Conservation (phyloP, 1,140 invertebrate species). For the Anoplolepis gracilipes region DNA sequence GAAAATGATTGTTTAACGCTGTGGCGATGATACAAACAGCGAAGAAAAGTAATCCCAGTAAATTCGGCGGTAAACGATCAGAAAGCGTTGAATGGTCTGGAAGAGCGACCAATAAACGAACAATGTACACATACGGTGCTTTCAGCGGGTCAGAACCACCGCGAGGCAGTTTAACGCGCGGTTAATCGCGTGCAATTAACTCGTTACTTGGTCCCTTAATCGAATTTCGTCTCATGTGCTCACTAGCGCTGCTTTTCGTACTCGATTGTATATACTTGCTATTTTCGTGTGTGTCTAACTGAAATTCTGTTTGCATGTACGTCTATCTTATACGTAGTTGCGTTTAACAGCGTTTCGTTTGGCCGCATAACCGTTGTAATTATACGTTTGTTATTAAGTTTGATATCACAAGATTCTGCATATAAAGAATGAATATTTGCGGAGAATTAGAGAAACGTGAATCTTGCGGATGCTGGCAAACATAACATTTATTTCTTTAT, state of each 20-base stretch:
- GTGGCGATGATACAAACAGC: neutral
- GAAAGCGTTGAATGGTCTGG: slow-evolving; percentile 40
- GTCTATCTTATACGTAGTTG: neutral
- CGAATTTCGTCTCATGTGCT: slow-evolving; percentile 60
- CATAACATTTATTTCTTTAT: too few species aligned
- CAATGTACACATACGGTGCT: slow-evolving; percentile 53
- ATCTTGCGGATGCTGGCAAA: too few species aligned
- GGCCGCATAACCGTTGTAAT: neutral
- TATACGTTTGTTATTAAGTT: neutral
- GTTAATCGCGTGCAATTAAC: slow-evolving; percentile 74
- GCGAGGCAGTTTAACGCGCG: slow-evolving; percentile 60
- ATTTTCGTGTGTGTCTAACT: slow-evolving; percentile 2
- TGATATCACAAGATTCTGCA: neutral
- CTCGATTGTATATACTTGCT: slow-evolving; percentile 10
- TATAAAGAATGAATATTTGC: neutral
- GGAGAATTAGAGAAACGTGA: too few species aligned
- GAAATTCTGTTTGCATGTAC: neutral
- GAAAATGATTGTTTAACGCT: neutral
- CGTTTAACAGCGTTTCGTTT: neutral
- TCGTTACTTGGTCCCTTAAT: slow-evolving; percentile 74
- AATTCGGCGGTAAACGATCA: slow-evolving; percentile 10
- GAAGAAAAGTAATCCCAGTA: slow-evolving; percentile 15
- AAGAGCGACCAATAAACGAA: slow-evolving; percentile 40
- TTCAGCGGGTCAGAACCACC: slow-evolving; percentile 37
- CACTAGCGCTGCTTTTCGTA: too few species aligned